Evolutionary conservation across 2,113 vertebrate genomes (phyloP), one percentile per base, ranked within the genome.

Genomic region (Eolophus roseicapilla): DNA sequence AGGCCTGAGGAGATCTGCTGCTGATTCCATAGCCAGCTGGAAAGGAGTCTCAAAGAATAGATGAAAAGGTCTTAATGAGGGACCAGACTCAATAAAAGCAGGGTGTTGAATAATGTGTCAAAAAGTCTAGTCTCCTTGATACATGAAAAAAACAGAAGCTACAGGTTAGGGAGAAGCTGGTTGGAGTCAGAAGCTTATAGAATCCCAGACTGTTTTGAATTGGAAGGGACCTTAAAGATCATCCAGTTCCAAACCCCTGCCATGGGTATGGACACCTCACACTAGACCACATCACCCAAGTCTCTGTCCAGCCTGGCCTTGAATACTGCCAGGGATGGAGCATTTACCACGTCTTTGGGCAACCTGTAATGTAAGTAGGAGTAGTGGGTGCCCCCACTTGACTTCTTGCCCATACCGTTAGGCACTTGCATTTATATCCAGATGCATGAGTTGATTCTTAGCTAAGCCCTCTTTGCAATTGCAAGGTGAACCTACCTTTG

Each of bases 31-130:
- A 82, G 25, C 7, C 52, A 84, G 33, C 24, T 69, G 47, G 33
- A 52, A 92, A 95, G n/a, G 15, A 81, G 5, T 10, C n/a, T 85
- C 28, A 62, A 83, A 82, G 28, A 57, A 5, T 3, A 80, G 13
- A 29, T 77, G 11, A 62, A 23, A 46, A 79, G 11, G 6, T 69
- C 46, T 44, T 52, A 50, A 76, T 18, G 46, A 39, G n/a, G 77
- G 27, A 41, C 6, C 24, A 37, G 19, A 47, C 10, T 62, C 18
- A n/a, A 50, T 9, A 70, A 73, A 85, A 65, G 18, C 25, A 35
- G 5, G 6, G 7, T 2, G 4, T 17, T 0, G 1, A 27, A 35
- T 52, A 79, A 55, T 80, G 6, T 47, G 3, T 27, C 31, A 62
- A 41, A 39, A 84, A 44, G 13, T 28, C 13, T 33, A 23, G 6